Percentiles rank a stretch among this genome's conserved stretches.
Conservation (phyloP, 1,140 invertebrate species). For the Trichonephila clavata region DNA sequence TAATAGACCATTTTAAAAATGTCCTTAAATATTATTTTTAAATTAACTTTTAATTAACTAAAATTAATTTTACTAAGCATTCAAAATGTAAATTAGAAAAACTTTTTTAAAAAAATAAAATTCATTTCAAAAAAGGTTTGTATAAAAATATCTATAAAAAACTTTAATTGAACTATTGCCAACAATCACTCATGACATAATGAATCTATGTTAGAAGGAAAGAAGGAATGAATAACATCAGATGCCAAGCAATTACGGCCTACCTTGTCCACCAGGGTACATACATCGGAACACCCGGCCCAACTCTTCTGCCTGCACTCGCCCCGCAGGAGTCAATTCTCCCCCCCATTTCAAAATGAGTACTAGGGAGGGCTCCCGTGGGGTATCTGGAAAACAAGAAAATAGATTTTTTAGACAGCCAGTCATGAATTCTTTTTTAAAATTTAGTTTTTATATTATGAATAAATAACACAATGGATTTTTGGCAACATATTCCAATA, state of each 20-base stretch:
- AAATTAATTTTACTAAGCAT: no score
- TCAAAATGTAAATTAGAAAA: no score
- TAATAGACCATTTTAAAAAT: no score
- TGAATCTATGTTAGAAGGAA: conserved; percentile 10
- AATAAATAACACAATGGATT: no score
- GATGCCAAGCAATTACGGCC: conserved; percentile 74
- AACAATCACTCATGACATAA: background rate
- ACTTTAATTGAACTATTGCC: background rate
- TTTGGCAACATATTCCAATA: no score
- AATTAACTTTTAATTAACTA: no score
- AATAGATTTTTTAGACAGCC: conserved; percentile 77
- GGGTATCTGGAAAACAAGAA: conserved; percentile 84
- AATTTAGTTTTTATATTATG: no score
- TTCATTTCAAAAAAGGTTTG: no score
- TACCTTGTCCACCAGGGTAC: conserved; percentile 89
- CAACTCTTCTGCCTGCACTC: conserved; percentile 97
- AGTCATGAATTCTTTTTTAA: no score
- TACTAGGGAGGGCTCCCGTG: conserved; percentile 93
- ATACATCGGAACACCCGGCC: conserved; percentile 99
- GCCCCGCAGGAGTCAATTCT: conserved; percentile 98
- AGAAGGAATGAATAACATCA: conserved; percentile 65
- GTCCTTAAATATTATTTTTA: no score
- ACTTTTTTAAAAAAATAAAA: no score
- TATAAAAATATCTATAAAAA: no score
- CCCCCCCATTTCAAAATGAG: conserved; percentile 99